Conservation (phyloP, 2,797 vertebrate genomes). For the Channallabes apus region DNA sequence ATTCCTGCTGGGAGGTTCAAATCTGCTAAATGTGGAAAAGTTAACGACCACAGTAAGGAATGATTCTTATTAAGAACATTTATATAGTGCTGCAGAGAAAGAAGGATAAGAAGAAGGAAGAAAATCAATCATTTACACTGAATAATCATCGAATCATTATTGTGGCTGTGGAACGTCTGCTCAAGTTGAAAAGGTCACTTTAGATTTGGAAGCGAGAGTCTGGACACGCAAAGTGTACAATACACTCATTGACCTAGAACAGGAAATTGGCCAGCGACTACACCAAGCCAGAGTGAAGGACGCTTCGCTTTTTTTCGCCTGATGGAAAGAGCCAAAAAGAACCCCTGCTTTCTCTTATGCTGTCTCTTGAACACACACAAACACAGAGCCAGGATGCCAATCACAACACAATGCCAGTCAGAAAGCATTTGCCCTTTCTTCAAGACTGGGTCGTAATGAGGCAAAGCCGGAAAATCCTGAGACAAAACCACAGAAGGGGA, state of each 20-base stretch:
- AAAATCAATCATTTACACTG: slow-evolving; percentile 24
- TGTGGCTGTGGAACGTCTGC: slow-evolving; percentile 53
- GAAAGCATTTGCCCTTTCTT: slow-evolving; percentile 65
- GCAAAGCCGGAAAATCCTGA: slow-evolving; percentile 37
- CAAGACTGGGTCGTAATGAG: slow-evolving; percentile 68
- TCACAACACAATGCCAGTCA: slow-evolving; percentile 76
- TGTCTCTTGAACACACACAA: slow-evolving; percentile 31
- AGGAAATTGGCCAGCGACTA: slow-evolving; percentile 58
- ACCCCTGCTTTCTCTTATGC: neutral
- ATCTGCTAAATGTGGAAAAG: neutral
- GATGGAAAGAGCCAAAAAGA: slow-evolving; percentile 47
- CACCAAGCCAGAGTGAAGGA: slow-evolving; percentile 49
- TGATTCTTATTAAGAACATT: neutral
- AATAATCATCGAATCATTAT: slow-evolving; percentile 31
- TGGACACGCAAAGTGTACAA: slow-evolving; percentile 64
- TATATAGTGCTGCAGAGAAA: neutral
- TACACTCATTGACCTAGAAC: slow-evolving; percentile 68
- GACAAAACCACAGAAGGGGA: slow-evolving; percentile 33
- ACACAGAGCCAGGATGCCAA: slow-evolving; percentile 64
- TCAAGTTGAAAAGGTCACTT: slow-evolving; percentile 67
- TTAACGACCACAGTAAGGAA: neutral
- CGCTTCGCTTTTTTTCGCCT: slow-evolving; percentile 27
- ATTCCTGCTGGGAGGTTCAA: neutral
- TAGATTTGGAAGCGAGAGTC: slow-evolving; percentile 57
- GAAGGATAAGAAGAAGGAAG: neutral